These are phyloP conservation scores for Fragum whitleyi DNA, from an alignment of 2,888 invertebrate genomes.

Conservation along the genomic window DNA sequence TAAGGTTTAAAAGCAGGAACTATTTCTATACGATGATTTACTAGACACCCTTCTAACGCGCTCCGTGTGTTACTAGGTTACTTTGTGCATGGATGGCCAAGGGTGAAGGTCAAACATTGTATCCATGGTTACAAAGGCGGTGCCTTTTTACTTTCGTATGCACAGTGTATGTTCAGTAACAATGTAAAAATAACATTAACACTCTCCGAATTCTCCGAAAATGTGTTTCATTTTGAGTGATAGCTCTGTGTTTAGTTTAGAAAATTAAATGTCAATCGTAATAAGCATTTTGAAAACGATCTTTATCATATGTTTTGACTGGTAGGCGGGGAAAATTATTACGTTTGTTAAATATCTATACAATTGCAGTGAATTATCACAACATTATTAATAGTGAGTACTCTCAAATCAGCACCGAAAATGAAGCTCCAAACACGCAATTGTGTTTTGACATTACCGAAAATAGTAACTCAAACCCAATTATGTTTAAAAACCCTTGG, in stretches of 20 bases:
- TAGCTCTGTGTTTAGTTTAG: conserved; percentile 8
- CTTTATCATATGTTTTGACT: too few relatives aligned
- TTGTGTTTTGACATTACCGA: too few relatives aligned
- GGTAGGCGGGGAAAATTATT: too few relatives aligned
- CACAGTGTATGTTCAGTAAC: conserved; percentile 30
- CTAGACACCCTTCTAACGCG: conserved; percentile 12
- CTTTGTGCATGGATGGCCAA: conserved; percentile 28
- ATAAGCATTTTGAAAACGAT: too few relatives aligned
- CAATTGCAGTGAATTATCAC: too few relatives aligned
- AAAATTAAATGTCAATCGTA: too few relatives aligned
- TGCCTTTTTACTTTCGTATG: conserved; percentile 32
- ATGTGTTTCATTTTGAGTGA: conserved; percentile 6
- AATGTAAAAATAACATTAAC: conserved; percentile 25
- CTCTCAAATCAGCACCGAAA: too few relatives aligned
- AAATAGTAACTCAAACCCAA: too few relatives aligned
- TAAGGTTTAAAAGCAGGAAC: conserved; percentile 15
- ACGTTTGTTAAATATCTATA: too few relatives aligned
- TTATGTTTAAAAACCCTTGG: too few relatives aligned
- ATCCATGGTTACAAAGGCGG: conserved; percentile 24
- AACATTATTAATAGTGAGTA: too few relatives aligned
- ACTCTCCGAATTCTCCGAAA: conserved; percentile 1
- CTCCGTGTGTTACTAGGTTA: conserved; percentile 29
- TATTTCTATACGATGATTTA: conserved; percentile 2
- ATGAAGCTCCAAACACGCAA: too few relatives aligned
- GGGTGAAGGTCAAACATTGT: conserved; percentile 27